A percentile compares a stretch with the other conserved stretches of the same genome.
These are phyloP conservation scores for Thymelicus lineola DNA, from an alignment of 2,888 invertebrate genomes.

Conservation along the genomic window DNA sequence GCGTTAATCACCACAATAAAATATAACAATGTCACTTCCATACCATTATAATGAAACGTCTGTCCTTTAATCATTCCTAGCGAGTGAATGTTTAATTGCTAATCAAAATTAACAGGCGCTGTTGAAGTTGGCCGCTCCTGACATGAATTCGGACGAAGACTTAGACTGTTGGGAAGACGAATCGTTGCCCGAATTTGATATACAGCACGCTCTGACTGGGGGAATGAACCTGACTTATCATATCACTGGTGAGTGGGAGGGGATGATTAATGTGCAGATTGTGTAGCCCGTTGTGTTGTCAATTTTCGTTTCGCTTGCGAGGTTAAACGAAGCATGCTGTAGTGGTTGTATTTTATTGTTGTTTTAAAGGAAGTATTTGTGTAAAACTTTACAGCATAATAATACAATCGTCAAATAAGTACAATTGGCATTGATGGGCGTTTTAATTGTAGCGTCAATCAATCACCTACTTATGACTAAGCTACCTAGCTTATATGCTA, in stretches of 20 bases:
- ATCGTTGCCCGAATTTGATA: constrained; percentile 59
- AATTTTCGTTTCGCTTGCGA: constrained; percentile 32
- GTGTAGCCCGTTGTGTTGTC: constrained; percentile 17
- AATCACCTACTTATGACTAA: too few species aligned
- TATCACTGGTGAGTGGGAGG: constrained; percentile 42
- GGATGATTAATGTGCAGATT: constrained; percentile 27
- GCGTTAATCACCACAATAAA: too few species aligned
- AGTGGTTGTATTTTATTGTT: not conserved
- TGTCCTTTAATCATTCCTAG: constrained; percentile 39
- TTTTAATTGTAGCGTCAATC: too few species aligned
- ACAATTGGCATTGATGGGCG: too few species aligned
- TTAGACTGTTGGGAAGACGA: constrained; percentile 62
- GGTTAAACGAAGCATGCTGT: too few species aligned
- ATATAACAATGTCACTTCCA: constrained; percentile 15
- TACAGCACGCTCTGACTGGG: constrained; percentile 71
- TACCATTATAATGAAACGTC: not conserved
- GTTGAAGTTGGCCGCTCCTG: constrained; percentile 73
- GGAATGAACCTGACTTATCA: constrained; percentile 55
- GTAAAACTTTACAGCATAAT: not conserved
- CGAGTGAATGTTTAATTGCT: constrained; percentile 57
- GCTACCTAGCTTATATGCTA: too few species aligned
- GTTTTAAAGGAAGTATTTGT: constrained; percentile 12
- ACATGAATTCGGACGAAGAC: constrained; percentile 70
- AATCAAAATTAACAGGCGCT: constrained; percentile 70
- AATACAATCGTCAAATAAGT: too few species aligned